Percentiles rank a stretch among this genome's conserved stretches.
phyloP scores from a whole-genome alignment of 2,797 vertebrate genomes.

The Xerus rutilus region DNA sequence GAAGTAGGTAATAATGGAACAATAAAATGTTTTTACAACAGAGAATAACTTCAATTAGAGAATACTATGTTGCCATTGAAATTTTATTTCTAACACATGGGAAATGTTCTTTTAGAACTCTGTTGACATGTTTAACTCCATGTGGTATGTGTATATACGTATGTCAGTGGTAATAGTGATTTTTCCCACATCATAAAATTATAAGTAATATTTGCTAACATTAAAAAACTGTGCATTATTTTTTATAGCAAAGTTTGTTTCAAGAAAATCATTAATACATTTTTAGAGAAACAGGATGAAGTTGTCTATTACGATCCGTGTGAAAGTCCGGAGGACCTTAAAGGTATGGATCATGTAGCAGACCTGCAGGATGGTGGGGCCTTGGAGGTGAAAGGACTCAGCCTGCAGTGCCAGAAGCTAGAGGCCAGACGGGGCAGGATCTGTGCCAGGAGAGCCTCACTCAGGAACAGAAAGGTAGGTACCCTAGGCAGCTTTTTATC shows the following conservation, averaged over 20 bases:
- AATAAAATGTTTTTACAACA: neutral
- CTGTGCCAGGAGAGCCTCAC: slow-evolving; percentile 93
- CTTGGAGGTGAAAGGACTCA: slow-evolving; percentile 86
- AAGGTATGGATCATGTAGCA: slow-evolving; percentile 84
- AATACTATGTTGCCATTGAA: slow-evolving; percentile 75
- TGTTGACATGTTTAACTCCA: neutral
- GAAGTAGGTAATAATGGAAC: neutral
- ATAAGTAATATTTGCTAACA: neutral
- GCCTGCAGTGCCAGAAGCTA: slow-evolving; percentile 90
- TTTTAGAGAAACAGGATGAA: slow-evolving; percentile 95
- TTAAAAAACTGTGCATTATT: neutral
- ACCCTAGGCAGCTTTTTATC: rapidly evolving
- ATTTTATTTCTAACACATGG: slow-evolving; percentile 12
- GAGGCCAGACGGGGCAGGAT: slow-evolving; percentile 93
- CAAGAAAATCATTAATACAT: slow-evolving; percentile 76
- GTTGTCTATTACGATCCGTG: slow-evolving; percentile 97
- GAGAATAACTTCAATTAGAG: neutral
- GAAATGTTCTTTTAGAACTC: slow-evolving; percentile 8
- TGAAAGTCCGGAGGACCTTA: slow-evolving; percentile 94
- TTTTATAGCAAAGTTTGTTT: slow-evolving; percentile 26
- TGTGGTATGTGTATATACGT: neutral
- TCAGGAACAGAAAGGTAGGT: slow-evolving; percentile 95
- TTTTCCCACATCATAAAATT: neutral
- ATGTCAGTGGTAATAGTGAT: neutral
- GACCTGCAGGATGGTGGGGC: slow-evolving; percentile 79